phyloP scores from a whole-genome alignment of 2,113 vertebrate genomes.

The Microcebus jonahi region DNA sequence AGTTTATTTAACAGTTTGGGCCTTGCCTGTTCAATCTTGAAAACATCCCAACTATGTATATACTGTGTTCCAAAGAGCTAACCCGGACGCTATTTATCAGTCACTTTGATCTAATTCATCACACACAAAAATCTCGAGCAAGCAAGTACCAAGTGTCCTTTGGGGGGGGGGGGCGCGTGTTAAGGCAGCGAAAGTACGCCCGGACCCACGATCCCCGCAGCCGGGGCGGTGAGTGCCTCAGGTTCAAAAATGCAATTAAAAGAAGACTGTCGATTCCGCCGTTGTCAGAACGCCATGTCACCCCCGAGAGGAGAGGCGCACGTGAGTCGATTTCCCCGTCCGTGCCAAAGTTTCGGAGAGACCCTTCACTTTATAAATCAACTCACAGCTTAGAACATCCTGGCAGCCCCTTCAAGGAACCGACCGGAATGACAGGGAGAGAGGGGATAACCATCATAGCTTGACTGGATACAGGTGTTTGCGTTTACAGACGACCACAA shows the following conservation, averaged over 20 bases:
- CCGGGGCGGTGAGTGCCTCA: slow-evolving; percentile 51
- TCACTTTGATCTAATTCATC: slow-evolving; percentile 87
- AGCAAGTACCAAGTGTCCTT: slow-evolving; percentile 79
- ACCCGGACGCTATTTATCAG: slow-evolving; percentile 82
- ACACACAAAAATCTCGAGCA: slow-evolving; percentile 78
- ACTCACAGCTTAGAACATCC: slow-evolving; percentile 90
- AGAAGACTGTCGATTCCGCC: slow-evolving; percentile 82
- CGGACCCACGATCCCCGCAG: slow-evolving; percentile 74
- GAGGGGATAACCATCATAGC: slow-evolving; percentile 94
- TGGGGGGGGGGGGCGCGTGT: too few species aligned
- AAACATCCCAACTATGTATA: slow-evolving; percentile 75
- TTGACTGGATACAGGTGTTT: slow-evolving; percentile 98
- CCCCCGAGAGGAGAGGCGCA: slow-evolving; percentile 81
- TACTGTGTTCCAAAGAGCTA: slow-evolving; percentile 81
- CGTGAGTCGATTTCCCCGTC: slow-evolving; percentile 86
- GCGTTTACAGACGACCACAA: slow-evolving; percentile 93
- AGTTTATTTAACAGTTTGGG: slow-evolving; percentile 73
- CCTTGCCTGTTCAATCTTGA: slow-evolving; percentile 74
- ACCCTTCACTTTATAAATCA: slow-evolving; percentile 93
- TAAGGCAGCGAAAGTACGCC: slow-evolving; percentile 75
- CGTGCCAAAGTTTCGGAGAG: slow-evolving; percentile 88
- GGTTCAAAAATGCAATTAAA: slow-evolving; percentile 81
- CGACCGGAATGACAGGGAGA: slow-evolving; percentile 92
- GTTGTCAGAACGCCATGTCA: slow-evolving; percentile 82
- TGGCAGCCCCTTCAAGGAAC: slow-evolving; percentile 93